Evolutionary conservation across 2,113 vertebrate species (phyloP).

Genomic region (Dendropsophus ebraccatus): DNA sequence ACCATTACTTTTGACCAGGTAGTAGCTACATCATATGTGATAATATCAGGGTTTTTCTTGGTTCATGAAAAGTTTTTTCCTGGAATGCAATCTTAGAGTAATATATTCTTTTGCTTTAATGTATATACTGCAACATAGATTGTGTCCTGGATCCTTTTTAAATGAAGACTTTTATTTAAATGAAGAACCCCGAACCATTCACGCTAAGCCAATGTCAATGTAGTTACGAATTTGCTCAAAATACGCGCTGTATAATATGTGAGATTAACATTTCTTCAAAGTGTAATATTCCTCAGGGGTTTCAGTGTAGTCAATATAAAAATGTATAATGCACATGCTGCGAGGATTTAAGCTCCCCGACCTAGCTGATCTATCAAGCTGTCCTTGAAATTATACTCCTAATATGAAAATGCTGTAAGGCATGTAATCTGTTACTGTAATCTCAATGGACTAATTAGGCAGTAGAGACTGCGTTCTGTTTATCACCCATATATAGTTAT

Average conservation of each 20-base stretch:
- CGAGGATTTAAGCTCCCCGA: background rate
- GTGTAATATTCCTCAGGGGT: background rate
- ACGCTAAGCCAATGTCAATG: background rate
- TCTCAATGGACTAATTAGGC: constrained; percentile 26
- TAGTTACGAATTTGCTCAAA: background rate
- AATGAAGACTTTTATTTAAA: background rate
- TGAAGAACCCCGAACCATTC: background rate
- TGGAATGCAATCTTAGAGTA: background rate
- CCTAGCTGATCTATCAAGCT: background rate
- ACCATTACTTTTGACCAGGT: background rate
- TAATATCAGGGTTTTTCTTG: background rate
- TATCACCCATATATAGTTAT: background rate
- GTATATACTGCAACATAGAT: background rate
- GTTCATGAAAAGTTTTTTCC: no score
- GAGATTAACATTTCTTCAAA: constrained; percentile 18
- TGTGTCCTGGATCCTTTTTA: background rate
- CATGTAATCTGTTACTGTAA: constrained; percentile 24
- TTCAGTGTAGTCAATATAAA: constrained; percentile 7
- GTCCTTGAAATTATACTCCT: constrained; percentile 35
- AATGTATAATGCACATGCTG: constrained; percentile 32
- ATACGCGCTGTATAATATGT: background rate
- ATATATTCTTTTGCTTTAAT: background rate
- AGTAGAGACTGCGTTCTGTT: background rate
- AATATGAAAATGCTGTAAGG: constrained; percentile 10
- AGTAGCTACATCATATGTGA: background rate